These are phyloP conservation scores for Nemurella pictetii DNA, from an alignment of 2,888 invertebrate genomes.

Conservation along the genomic window DNA sequence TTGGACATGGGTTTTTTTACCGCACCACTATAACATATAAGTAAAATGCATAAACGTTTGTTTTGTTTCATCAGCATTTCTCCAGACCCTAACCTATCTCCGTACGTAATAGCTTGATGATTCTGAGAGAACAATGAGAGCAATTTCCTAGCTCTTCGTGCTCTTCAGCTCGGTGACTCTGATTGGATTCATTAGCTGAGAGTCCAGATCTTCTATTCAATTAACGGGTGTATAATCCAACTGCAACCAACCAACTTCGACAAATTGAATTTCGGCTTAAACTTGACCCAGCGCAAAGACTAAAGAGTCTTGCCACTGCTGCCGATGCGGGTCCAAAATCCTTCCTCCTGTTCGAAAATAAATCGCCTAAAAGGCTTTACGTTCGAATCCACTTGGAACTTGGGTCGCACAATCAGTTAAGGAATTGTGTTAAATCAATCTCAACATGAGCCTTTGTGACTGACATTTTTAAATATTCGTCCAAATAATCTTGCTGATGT, in stretches of 20 bases:
- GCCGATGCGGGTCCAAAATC: background rate
- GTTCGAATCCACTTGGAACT: background rate
- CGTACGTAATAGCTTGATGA: background rate
- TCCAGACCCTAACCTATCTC: too few species aligned
- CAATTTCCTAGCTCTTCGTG: background rate
- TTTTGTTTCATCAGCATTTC: too few species aligned
- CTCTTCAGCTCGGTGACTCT: background rate
- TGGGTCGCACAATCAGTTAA: too few species aligned
- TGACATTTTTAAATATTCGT: too few species aligned
- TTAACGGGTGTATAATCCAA: conserved; percentile 6
- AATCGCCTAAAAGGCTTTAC: background rate
- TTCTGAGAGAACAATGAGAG: background rate
- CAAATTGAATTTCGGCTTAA: conserved; percentile 1
- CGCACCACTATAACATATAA: too few species aligned
- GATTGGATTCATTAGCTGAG: conserved; percentile 19
- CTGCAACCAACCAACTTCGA: conserved; percentile 10
- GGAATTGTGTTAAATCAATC: too few species aligned
- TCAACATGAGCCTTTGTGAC: too few species aligned
- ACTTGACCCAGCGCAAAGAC: background rate
- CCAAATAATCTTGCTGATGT: too few species aligned
- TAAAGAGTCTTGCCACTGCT: background rate
- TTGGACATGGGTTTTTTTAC: too few species aligned
- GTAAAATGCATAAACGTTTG: too few species aligned
- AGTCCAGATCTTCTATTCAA: background rate
- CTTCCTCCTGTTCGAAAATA: background rate